Evolutionary conservation across 2,888 invertebrate species (phyloP).

Genomic region (Biston betularia): DNA sequence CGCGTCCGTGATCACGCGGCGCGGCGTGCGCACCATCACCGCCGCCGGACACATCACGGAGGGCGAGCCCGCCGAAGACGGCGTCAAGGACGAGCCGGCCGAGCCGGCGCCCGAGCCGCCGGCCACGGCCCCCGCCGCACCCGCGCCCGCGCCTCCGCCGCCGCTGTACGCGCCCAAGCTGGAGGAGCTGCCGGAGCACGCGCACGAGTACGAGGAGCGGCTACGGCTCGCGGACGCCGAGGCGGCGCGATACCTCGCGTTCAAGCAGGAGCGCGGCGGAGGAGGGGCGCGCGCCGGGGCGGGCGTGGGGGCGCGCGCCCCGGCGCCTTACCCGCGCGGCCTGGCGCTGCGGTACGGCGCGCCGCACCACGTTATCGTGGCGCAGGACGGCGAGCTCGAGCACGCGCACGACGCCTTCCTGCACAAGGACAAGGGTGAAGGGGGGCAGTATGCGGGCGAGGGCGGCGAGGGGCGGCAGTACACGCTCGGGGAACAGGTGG

Average conservation of each 20-base stretch:
- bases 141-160: slow-evolving; percentile 52
- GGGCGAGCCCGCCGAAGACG: slow-evolving; percentile 58
- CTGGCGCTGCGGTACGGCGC: slow-evolving; percentile 71
- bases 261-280: slow-evolving; percentile 67
- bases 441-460: slow-evolving; percentile 61
- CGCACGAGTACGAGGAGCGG: slow-evolving; percentile 72
- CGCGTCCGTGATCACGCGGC: slow-evolving; percentile 86
- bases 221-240: slow-evolving; percentile 70
- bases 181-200: slow-evolving; percentile 58
- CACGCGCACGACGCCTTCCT: slow-evolving; percentile 65
- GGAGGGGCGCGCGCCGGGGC: slow-evolving; percentile 37
- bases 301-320: slow-evolving; percentile 35
- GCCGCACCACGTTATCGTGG: slow-evolving; percentile 71
- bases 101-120: slow-evolving; percentile 56
- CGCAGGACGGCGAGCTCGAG: slow-evolving; percentile 66
- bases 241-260: slow-evolving; percentile 74
- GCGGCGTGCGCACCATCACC: slow-evolving; percentile 87
- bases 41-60: slow-evolving; percentile 86
- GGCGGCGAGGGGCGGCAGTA: slow-evolving; percentile 60
- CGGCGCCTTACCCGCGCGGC: slow-evolving; percentile 59
- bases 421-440: slow-evolving; percentile 66
- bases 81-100: slow-evolving; percentile 75
- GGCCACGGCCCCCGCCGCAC: slow-evolving; percentile 46
- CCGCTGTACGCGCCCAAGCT: slow-evolving; percentile 63
- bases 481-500: slow-evolving; percentile 62